Evolutionary conservation across 2,113 vertebrate species (phyloP).

Genomic region (Astatotilapia flaviijosephi): DNA sequence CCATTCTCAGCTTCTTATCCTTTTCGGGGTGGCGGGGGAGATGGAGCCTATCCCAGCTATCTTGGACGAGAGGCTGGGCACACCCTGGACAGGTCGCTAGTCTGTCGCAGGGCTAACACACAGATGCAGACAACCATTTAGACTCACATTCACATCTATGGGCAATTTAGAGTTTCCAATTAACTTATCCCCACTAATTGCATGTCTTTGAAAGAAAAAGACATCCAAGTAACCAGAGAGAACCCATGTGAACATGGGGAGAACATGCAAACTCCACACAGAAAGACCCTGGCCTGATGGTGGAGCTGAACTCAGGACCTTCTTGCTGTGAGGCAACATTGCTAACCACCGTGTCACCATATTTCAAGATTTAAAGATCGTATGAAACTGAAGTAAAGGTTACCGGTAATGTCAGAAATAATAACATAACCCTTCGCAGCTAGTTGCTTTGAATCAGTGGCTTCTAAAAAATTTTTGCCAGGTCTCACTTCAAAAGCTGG

Average conservation of each 20-base stretch:
- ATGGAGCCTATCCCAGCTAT: background rate
- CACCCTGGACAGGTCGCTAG: background rate
- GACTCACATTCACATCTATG: background rate
- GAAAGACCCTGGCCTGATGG: fast-evolving
- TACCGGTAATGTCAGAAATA: background rate
- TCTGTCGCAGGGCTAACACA: background rate
- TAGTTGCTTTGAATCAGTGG: background rate
- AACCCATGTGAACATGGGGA: fast-evolving
- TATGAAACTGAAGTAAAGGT: background rate
- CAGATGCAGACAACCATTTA: background rate
- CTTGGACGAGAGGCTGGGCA: background rate
- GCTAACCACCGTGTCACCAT: background rate
- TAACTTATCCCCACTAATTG: background rate
- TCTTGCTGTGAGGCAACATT: background rate
- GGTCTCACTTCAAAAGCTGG: background rate
- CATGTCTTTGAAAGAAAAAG: background rate
- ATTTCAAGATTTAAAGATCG: background rate
- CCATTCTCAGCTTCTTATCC: background rate
- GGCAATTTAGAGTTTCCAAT: background rate
- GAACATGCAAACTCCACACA: background rate
- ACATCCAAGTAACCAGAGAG: background rate
- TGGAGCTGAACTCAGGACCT: background rate
- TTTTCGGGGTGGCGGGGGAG: fast-evolving
- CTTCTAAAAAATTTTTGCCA: background rate
- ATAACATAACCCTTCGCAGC: background rate